Evolutionary conservation across 1,140 invertebrate species (phyloP), one percentile per base, ranked within the genome.

Genomic region (Hyposmocoma kahamanoa): DNA sequence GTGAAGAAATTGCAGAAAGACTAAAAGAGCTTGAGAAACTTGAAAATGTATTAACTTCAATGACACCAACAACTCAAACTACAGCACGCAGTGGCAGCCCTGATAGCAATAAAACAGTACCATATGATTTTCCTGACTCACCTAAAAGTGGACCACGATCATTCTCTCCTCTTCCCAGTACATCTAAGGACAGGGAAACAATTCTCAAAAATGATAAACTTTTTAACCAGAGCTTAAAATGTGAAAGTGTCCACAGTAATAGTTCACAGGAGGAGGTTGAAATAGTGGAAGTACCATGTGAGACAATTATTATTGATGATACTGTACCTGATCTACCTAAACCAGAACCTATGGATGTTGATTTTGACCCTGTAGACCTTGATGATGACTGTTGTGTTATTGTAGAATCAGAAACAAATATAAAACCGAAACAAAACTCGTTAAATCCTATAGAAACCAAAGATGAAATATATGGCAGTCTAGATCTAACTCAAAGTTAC

Each of bases 131-230:
- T 36, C 28, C 13, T 30, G 18, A 36, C 15, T n/a, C 11, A 15
- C 11, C 11, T 8, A 36, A 8, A 36, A 36, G 9, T 17, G 13
- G 10, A 18, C 24, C 26, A 43, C 42, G 24, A 11, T 38, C 45
- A 39, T 68, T 65, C 42, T 58, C 52, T 8, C 66, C 66, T 1
- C n/a, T 58, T 10, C 66, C 66, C 17, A 68, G 66, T 36, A 68
- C 66, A 15, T 68, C 66, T 2, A 58, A 10, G 50, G 54, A 62
- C 48, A 56, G 18, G 10, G 34, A 56, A 22, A 59, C 48, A 19
- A 47, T 68, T 22, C 34, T 47, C 4, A 47, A 54, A 55, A 65
- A 68, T 59, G 66, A 65, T 17, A 24, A 56, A 34, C 32, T 17
- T n/a, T 64, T 57, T 22, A 51, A 55, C 53, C 47, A 59, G 34